phyloP scores from a whole-genome alignment of 2,888 invertebrate genomes.

The Drosophila ezoana region DNA sequence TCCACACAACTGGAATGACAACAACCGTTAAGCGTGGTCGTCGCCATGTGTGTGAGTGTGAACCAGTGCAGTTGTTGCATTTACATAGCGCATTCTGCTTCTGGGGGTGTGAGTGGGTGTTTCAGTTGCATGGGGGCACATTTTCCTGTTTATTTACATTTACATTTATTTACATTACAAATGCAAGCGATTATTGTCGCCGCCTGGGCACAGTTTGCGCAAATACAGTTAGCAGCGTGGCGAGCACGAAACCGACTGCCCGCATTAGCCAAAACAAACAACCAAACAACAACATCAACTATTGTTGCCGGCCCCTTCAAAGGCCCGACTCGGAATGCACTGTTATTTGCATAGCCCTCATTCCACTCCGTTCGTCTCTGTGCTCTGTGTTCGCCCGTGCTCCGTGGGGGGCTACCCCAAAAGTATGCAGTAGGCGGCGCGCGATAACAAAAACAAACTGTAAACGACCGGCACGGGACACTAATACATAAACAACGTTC shows the following conservation, averaged over 20 bases:
- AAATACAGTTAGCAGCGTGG: conserved; percentile 44
- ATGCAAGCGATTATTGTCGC: conserved; percentile 64
- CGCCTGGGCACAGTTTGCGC: conserved; percentile 59
- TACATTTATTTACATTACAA: conserved; percentile 72
- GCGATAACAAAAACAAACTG: conserved; percentile 71
- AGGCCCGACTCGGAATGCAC: conserved; percentile 40
- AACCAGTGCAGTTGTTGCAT: conserved; percentile 37
- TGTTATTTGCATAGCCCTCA: conserved; percentile 61
- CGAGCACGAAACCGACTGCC: conserved; percentile 32
- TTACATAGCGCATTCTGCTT: conserved; percentile 15
- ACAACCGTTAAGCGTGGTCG: conserved; percentile 51
- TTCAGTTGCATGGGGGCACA: conserved; percentile 53
- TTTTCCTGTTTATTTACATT: conserved; percentile 70
- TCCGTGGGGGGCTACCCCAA: conserved; percentile 49
- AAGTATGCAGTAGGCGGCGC: conserved; percentile 68
- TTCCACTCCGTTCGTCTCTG: conserved; percentile 7
- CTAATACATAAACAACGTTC: conserved; percentile 39
- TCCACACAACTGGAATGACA: conserved; percentile 68
- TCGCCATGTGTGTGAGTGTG: neutral
- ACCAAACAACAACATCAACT: conserved; percentile 20
- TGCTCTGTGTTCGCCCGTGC: neutral
- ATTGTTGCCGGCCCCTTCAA: conserved; percentile 45
- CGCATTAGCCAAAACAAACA: conserved; percentile 66
- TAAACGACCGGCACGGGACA: conserved; percentile 60
- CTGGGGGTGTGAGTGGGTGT: conserved; percentile 37